A percentile compares a stretch with the other conserved stretches of the same genome.
Conservation (phyloP, 2,888 invertebrate genomes). For the Brachypalpus laphriformis region DNA sequence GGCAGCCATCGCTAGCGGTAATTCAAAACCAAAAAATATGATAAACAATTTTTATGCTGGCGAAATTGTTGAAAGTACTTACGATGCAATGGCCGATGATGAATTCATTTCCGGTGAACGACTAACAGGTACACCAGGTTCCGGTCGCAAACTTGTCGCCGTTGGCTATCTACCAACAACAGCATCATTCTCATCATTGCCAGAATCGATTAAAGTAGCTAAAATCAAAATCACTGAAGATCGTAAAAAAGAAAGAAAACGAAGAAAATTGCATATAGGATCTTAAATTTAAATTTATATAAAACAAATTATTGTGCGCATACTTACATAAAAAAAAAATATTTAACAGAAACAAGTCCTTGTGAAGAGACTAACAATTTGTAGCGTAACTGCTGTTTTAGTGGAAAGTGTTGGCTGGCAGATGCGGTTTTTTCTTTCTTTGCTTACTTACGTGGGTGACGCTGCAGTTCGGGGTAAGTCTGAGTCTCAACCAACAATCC, state of each 20-base stretch:
- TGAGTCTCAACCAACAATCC: too few species aligned
- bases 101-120: conserved; percentile 72
- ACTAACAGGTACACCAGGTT: conserved; percentile 62
- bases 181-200: conserved; percentile 78
- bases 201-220: conserved; percentile 80
- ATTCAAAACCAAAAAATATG: conserved; percentile 26
- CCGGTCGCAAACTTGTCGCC: conserved; percentile 75
- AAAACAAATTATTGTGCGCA: conserved; percentile 46
- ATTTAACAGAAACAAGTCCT: background rate
- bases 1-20: conserved; percentile 18
- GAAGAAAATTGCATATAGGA: conserved; percentile 61
- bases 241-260: conserved; percentile 77
- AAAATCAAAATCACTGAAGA: conserved; percentile 80
- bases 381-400: background rate
- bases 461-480: too few species aligned
- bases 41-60: conserved; percentile 46
- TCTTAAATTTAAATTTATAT: conserved; percentile 29
- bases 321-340: conserved; percentile 34
- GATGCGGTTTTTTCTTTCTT: too few species aligned
- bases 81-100: conserved; percentile 74
- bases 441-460: too few species aligned
- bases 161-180: conserved; percentile 80
- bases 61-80: conserved; percentile 44
- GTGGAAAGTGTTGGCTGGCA: too few species aligned
- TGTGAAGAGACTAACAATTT: background rate